phyloP scores from a whole-genome alignment of 2,888 invertebrate species.

The Eristalinus aeneus region DNA sequence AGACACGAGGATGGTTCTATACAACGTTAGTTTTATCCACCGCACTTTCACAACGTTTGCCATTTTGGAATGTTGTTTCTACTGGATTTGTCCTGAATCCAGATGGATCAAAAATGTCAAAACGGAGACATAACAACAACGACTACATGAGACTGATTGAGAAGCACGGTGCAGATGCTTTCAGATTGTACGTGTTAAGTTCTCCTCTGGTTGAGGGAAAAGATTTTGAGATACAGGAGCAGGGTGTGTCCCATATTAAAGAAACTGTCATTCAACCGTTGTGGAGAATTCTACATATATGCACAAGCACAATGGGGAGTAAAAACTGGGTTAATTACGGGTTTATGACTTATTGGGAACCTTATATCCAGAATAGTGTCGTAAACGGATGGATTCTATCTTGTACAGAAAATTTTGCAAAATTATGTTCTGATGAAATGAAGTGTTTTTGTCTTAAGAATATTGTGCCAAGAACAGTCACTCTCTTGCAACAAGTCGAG shows the following conservation, averaged over 20 bases:
- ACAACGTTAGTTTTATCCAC: constrained; percentile 96
- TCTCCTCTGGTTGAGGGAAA: constrained; percentile 97
- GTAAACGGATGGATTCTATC: constrained; percentile 98
- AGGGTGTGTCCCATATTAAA: constrained; percentile 94
- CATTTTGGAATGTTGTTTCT: constrained; percentile 96
- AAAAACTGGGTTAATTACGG: constrained; percentile 81
- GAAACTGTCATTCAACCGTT: constrained; percentile 97
- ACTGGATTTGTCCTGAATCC: constrained; percentile 94
- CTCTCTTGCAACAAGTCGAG: constrained; percentile 96
- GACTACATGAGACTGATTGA: constrained; percentile 93
- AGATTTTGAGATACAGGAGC: constrained; percentile 95
- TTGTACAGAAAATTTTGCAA: constrained; percentile 93
- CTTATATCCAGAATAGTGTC: constrained; percentile 78
- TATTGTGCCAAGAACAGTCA: constrained; percentile 92
- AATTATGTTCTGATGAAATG: constrained; percentile 94
- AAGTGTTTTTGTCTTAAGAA: constrained; percentile 93
- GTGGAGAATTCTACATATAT: constrained; percentile 85
- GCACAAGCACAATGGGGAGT: constrained; percentile 5
- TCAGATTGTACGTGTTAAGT: constrained; percentile 95
- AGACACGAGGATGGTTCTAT: constrained; percentile 98
- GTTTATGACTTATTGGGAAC: not conserved
- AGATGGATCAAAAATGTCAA: constrained; percentile 98
- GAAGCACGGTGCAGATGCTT: constrained; percentile 96
- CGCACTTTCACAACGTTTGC: constrained; percentile 93
- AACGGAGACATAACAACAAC: constrained; percentile 97